A percentile compares a stretch with the other conserved stretches of the same genome.
phyloP scores from a whole-genome alignment of 2,888 invertebrate species.

The Blera fallax region DNA sequence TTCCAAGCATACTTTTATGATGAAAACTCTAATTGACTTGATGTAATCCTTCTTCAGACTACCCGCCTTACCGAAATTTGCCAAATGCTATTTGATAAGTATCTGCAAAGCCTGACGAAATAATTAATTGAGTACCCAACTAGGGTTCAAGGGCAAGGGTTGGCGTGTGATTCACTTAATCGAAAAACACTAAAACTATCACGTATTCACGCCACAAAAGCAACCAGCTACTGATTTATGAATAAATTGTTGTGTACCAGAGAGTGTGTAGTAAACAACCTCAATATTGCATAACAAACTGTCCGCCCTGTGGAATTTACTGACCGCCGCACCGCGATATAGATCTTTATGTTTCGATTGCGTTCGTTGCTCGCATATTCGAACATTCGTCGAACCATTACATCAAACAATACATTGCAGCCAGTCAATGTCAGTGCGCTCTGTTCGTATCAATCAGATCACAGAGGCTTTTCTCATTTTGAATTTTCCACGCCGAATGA shows the following conservation, averaged over 20 bases:
- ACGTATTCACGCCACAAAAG: constrained; percentile 20
- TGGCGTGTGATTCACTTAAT: not conserved
- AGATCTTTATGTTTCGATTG: constrained; percentile 3
- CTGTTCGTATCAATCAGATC: constrained; percentile 14
- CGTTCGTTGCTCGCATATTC: constrained; percentile 6
- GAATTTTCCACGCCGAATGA: constrained; percentile 11
- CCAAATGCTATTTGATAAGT: not conserved
- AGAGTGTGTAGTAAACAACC: constrained; percentile 18
- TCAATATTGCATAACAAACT: constrained; percentile 35
- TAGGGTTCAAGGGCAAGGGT: constrained; percentile 43
- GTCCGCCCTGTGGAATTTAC: constrained; percentile 45
- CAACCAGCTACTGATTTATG: constrained; percentile 9
- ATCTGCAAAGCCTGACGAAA: not conserved
- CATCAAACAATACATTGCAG: constrained; percentile 13
- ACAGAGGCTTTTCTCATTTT: constrained; percentile 1
- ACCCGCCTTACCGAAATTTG: too few relatives aligned
- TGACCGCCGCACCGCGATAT: constrained; percentile 6
- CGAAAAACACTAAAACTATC: not conserved
- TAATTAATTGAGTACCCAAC: not conserved
- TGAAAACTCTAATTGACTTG: too few relatives aligned
- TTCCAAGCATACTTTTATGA: too few relatives aligned
- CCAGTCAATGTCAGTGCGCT: constrained; percentile 37
- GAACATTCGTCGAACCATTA: not conserved
- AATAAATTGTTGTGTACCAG: not conserved
- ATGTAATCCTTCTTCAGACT: too few relatives aligned